These are phyloP conservation scores for Cassiopea andromeda DNA, from an alignment of 30 jellyfish, hydroid and myxozoan genomes.

Conservation along the genomic window DNA sequence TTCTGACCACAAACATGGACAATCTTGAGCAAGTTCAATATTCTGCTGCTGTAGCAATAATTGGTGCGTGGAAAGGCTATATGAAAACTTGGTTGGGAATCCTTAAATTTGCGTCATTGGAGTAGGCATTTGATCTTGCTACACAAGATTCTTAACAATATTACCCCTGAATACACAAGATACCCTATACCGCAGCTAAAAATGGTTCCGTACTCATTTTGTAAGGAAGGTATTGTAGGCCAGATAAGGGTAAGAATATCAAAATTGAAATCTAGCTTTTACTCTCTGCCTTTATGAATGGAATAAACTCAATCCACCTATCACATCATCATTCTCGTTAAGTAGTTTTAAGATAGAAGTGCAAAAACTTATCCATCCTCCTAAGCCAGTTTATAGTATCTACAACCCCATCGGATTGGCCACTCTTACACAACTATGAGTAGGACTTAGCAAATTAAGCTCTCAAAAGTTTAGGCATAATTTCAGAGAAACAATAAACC, in stretches of 20 bases:
- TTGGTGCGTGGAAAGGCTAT: conserved; percentile 53
- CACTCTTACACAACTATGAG: conserved; percentile 33
- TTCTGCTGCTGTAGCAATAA: conserved; percentile 19
- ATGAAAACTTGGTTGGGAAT: conserved; percentile 3
- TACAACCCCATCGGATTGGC: conserved; percentile 24
- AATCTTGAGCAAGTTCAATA: conserved; percentile 11
- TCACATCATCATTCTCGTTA: not conserved
- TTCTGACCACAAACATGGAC: conserved; percentile 4
- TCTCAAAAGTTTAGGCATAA: conserved; percentile 23
- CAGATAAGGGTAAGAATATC: conserved; percentile 38
- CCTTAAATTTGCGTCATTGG: not conserved
- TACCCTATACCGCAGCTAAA: conserved; percentile 13
- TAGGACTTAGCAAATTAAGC: conserved; percentile 41
- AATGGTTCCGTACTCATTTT: not conserved
- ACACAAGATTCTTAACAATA: not conserved
- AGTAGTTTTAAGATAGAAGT: not conserved
- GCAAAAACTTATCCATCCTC: not conserved
- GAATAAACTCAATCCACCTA: not conserved
- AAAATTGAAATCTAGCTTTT: conserved; percentile 24
- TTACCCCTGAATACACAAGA: conserved; percentile 14
- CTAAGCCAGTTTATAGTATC: conserved; percentile 4
- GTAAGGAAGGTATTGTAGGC: conserved; percentile 14
- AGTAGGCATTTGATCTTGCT: conserved; percentile 3
- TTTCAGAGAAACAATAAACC: conserved; percentile 23
- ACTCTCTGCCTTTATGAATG: conserved; percentile 8